Evolutionary conservation across 1,140 invertebrate species (phyloP).

Genomic region (Aphidius gifuensis): DNA sequence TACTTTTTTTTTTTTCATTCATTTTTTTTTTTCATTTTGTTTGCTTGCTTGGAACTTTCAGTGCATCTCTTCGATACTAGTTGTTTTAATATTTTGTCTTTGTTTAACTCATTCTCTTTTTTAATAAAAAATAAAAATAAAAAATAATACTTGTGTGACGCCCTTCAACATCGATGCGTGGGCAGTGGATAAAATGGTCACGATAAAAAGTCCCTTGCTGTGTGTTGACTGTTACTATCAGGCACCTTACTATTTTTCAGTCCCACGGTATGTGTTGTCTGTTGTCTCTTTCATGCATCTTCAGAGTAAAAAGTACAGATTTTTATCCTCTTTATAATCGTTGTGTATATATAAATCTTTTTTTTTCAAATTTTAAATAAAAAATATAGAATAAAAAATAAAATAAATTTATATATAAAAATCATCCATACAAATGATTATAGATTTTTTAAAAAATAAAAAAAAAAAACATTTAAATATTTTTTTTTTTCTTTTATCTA

Average conservation of each 20-base stretch:
- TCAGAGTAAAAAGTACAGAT: not conserved
- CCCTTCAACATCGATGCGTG: conserved; percentile 17
- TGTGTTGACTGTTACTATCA: not conserved
- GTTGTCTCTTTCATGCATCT: conserved; percentile 5
- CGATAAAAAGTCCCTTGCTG: conserved; percentile 13
- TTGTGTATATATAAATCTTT: too few species aligned
- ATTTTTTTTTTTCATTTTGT: not conserved
- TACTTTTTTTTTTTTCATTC: conserved; percentile 23
- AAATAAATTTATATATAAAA: too few species aligned
- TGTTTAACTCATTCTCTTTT: not conserved
- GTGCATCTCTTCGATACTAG: not conserved
- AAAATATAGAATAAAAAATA: conserved; percentile 16
- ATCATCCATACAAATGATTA: too few species aligned
- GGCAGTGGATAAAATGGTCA: conserved; percentile 16
- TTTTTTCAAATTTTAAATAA: not conserved
- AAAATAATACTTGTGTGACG: conserved; percentile 9
- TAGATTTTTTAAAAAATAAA: too few species aligned
- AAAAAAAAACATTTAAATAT: too few species aligned
- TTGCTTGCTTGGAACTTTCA: not conserved
- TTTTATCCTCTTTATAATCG: not conserved
- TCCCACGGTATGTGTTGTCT: conserved; percentile 8
- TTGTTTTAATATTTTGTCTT: not conserved
- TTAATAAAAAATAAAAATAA: not conserved
- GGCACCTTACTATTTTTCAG: conserved; percentile 3
- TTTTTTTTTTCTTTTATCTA: too few species aligned